Conservation (phyloP, 2,797 vertebrate genomes). For the Channallabes apus region DNA sequence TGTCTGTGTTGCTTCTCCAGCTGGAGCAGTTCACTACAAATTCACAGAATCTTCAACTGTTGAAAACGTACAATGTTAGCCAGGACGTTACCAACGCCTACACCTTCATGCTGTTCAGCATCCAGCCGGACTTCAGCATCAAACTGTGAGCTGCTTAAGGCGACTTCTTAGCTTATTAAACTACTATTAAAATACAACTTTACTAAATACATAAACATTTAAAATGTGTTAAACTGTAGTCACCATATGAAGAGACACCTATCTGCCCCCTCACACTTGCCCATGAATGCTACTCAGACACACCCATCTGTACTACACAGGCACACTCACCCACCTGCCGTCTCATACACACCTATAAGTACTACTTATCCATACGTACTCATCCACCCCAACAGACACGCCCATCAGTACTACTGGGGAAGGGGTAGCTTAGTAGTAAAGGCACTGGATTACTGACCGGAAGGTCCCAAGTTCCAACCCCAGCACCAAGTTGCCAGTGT, state of each 20-base stretch:
- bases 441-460: too few species aligned
- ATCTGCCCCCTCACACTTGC: neutral
- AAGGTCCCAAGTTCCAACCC: too few species aligned
- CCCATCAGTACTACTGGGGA: neutral
- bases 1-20: conserved; percentile 45
- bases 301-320: neutral
- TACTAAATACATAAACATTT: neutral
- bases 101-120: conserved; percentile 63
- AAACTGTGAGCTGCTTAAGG: conserved; percentile 64
- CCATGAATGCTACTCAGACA: neutral
- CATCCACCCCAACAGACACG: neutral
- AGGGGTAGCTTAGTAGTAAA: too few species aligned
- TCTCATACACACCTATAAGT: neutral
- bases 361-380: too few species aligned
- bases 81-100: conserved; percentile 64
- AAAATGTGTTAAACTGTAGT: neutral
- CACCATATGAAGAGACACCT: neutral
- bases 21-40: conserved; percentile 69
- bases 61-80: conserved; percentile 56
- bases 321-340: neutral
- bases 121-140: conserved; percentile 68
- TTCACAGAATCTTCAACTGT: conserved; percentile 66
- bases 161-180: neutral
- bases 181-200: neutral
- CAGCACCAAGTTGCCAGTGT: too few species aligned